Base-by-base conservation (phyloP, 2,113 vertebrate species). In the Corapipo altera region DNA sequence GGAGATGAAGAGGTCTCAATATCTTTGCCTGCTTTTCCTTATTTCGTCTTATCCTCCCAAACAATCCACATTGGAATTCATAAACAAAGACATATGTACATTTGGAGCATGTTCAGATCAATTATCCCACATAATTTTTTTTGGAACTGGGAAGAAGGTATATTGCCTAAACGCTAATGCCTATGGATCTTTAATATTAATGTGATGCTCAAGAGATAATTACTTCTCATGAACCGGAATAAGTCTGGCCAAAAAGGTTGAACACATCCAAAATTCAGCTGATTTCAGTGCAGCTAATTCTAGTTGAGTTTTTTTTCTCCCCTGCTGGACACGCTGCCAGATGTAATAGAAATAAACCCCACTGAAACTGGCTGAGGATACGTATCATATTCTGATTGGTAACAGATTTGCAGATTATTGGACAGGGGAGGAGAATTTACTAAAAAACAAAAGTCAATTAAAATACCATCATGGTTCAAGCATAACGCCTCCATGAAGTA, bases 111-210 rank as follows among this genome's bases (percentile, higher is more conserved):
- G 44, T 95, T 95, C 91, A 96, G 93, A 91, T 95, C 92, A 96
- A 96, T 96, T 96, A 96, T 95, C 77, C 85, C 66, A 89, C 91
- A 41, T 91, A 5, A 74, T 70, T 77, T 87, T 85, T 92, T 96
- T 86, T 89, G n/a, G 85, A 94, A 49, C 92, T 89, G 80, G 54
- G 77, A 87, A 84, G 95, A 95, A 96, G 89, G 88, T 96, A 94
- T 94, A 94, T 76, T 92, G 92, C 94, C 83, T 92, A 95, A 92
- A 95, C 1, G 1, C 76, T 93, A 92, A 92, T 94, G 91, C 88
- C 96, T 93, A 91, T 82, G 93, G 96, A 94, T 94, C 95, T 95
- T 96, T 96, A 96, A 95, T 96, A 95, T 95, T 95, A 96, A 96
- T 91, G 92, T 76, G 92, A 96, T 94, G 88, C 88, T 96, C 92